A percentile compares a stretch with the other conserved stretches of the same genome.
phyloP scores from a whole-genome alignment of 2,797 vertebrate genomes.

The Anguilla megastoma region DNA sequence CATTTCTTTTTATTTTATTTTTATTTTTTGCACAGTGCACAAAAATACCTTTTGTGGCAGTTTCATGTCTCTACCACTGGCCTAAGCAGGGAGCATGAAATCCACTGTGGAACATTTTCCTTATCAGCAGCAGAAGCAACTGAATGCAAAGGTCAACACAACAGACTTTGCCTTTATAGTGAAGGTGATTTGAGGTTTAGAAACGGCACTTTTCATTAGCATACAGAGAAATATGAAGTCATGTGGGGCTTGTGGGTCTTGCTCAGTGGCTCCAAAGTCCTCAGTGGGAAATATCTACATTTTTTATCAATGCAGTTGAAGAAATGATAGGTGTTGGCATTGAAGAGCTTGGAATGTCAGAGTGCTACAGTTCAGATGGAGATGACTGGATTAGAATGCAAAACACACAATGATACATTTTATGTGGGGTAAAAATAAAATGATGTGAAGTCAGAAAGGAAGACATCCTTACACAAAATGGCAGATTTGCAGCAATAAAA shows the following conservation, averaged over 20 bases:
- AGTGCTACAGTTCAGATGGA: background rate
- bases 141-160: slow-evolving; percentile 13
- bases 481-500: background rate
- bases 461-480: background rate
- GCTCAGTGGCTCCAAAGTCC: background rate
- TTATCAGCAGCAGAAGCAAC: slow-evolving; percentile 12
- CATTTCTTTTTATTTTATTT: too few species aligned
- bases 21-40: background rate
- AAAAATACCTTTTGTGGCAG: slow-evolving; percentile 11
- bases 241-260: background rate
- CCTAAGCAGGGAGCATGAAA: slow-evolving; percentile 2
- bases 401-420: background rate
- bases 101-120: background rate
- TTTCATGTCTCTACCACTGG: background rate
- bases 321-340: background rate
- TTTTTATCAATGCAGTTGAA: background rate
- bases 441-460: background rate
- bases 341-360: background rate
- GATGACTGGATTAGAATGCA: background rate
- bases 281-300: slow-evolving; percentile 5
- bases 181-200: background rate
- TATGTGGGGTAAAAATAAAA: background rate
- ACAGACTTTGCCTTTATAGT: background rate
- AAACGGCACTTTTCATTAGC: background rate
- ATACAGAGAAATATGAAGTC: background rate